A percentile compares a stretch with the other conserved stretches of the same genome.
These are phyloP conservation scores for Lepidocolaptes lacrymiger DNA, from an alignment of 2,797 vertebrate species.

Conservation along the genomic window DNA sequence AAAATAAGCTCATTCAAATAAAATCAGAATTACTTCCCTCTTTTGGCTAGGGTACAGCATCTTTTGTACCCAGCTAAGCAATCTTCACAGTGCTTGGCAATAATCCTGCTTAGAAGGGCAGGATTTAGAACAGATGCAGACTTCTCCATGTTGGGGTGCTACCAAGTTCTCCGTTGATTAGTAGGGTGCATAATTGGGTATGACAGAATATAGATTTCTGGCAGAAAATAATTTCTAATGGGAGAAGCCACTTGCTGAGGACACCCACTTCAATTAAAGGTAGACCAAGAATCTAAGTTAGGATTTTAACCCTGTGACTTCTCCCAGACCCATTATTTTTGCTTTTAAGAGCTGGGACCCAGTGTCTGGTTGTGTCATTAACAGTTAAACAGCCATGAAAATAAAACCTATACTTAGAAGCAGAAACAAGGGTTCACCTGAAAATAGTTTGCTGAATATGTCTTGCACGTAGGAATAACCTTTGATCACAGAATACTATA, in stretches of 20 bases:
- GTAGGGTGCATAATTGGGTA: conserved; percentile 70
- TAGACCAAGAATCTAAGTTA: conserved; percentile 26
- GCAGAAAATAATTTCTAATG: conserved; percentile 69
- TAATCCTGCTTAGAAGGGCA: conserved; percentile 68
- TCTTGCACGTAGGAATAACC: not conserved
- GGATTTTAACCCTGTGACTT: conserved; percentile 57
- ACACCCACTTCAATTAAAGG: conserved; percentile 55
- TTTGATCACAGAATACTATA: not conserved
- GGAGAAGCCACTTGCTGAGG: conserved; percentile 67
- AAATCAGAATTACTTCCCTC: conserved; percentile 52
- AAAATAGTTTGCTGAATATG: not conserved
- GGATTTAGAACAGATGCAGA: conserved; percentile 74
- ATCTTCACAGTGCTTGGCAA: conserved; percentile 70
- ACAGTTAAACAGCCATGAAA: not conserved
- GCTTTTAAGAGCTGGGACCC: not conserved
- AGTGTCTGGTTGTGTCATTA: not conserved
- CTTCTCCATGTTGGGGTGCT: conserved; percentile 62
- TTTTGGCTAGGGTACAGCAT: conserved; percentile 64
- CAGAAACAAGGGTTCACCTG: not conserved
- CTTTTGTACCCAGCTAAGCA: conserved; percentile 80
- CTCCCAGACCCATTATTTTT: not conserved
- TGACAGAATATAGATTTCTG: conserved; percentile 75
- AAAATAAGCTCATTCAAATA: conserved; percentile 60
- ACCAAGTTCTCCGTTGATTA: conserved; percentile 72
- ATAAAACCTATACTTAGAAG: not conserved